Percentiles rank a stretch among this genome's conserved stretches.
Conservation (phyloP, 2,797 vertebrate species). For the Carcharodon carcharias region DNA sequence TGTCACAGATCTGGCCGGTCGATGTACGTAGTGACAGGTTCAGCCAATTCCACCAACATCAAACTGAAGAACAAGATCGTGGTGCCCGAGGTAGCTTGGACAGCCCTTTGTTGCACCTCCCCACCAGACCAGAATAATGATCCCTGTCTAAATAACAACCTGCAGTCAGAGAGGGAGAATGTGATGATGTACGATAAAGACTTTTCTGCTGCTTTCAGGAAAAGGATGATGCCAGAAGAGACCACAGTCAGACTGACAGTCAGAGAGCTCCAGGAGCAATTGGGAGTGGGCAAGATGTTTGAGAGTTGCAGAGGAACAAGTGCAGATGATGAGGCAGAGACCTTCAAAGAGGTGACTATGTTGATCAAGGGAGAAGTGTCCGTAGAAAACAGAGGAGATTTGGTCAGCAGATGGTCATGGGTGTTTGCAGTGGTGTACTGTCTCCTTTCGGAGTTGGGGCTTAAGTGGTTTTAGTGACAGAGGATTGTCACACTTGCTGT, state of each 20-base stretch:
- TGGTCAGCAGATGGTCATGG: neutral
- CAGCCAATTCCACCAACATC: neutral
- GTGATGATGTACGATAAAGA: neutral
- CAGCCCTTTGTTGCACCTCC: constrained; percentile 8
- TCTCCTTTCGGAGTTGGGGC: neutral
- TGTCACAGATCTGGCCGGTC: neutral
- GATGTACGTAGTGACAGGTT: neutral
- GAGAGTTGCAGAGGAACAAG: neutral
- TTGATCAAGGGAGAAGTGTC: too few relatives aligned
- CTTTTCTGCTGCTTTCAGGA: constrained; percentile 20
- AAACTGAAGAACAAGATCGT: neutral
- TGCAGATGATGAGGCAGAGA: neutral
- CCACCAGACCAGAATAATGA: neutral
- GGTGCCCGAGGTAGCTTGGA: neutral
- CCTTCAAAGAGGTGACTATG: neutral
- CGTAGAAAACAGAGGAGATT: neutral
- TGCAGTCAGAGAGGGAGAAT: too few relatives aligned
- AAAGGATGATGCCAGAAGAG: neutral
- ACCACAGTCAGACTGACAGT: neutral
- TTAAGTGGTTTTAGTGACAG: neutral
- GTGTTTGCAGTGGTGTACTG: neutral
- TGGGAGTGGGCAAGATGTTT: neutral
- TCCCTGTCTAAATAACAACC: neutral
- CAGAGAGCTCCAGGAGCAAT: neutral
- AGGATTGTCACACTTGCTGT: neutral